Base-by-base conservation (phyloP, 35 echinoderm and acorn worm genomes). In the Apostichopus parvimensis region DNA sequence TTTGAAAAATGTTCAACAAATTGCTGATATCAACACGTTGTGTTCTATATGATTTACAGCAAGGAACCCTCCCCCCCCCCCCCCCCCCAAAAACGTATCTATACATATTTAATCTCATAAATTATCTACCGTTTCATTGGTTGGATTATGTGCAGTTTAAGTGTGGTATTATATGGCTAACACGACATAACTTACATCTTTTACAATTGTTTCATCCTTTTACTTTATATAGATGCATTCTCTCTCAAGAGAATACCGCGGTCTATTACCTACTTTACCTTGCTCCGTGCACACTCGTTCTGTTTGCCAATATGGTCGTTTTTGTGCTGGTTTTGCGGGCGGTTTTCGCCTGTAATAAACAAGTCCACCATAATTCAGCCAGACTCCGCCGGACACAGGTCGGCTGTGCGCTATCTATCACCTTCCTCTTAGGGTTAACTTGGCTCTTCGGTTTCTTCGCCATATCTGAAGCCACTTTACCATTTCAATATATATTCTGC, bases 371-470 rank as follows among this genome's bases (percentile, higher is more conserved):
- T 18, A 91, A 91, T 54, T 68, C 57, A 6, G 60, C 70, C 6
- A 85, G 83, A n/a, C 79, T 88, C 53, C 77, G 86, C 52, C 78
- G 78, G 8, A 94, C 87, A 54, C 95, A 97, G 70, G 91, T 97
- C 28, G 95, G 95, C 21, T 97, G 95, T 87, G 95, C 95, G 9
- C 72, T 97, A 7, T 94, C 93, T 59, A 94, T 97, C 8, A 97
- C 95, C 0, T 97, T 97, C 72, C 80, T 98, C 5, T 85, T 98
- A 1, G 96, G 96, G 3, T 22, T 98, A 45, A 98, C 96, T 15
- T 98, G 96, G 96, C 83, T 98, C 21, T 91, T 98, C 10, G 94
- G 94, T 26, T 90, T 95, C 87, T 95, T 98, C 24, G 92, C 94
- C 10, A 90, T 98, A 9, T 92, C 92, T 20, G 85, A 87, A 4